phyloP scores from a whole-genome alignment of 2,888 invertebrate species.

The Agrenia bidenticulata region DNA sequence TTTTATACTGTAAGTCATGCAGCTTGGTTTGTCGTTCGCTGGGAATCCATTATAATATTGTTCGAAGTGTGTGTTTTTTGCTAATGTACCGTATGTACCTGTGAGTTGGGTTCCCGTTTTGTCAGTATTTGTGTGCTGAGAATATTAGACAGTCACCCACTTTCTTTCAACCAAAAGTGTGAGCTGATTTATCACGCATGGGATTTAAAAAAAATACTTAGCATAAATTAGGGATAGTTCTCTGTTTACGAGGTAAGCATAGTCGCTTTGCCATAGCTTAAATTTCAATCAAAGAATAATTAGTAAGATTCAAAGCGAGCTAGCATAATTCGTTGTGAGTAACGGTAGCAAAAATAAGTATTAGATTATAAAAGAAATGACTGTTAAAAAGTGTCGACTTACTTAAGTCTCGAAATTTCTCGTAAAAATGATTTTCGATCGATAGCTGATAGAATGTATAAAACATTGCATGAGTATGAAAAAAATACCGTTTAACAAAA shows the following conservation, averaged over 20 bases:
- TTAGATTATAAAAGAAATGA: not conserved
- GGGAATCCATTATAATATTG: no score
- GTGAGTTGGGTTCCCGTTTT: constrained; percentile 3
- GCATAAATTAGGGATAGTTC: no score
- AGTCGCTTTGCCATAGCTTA: no score
- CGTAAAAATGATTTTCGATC: not conserved
- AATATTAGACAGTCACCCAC: no score
- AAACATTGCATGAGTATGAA: not conserved
- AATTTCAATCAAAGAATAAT: no score
- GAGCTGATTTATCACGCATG: not conserved
- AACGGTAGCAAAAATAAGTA: no score
- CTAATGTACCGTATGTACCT: constrained; percentile 2
- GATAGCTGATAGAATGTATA: not conserved
- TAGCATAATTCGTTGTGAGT: no score
- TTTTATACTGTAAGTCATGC: not conserved
- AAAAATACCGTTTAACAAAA: not conserved
- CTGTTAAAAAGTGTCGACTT: constrained; percentile 7
- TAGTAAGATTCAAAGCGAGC: no score
- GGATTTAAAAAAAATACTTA: no score
- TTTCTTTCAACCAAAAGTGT: no score
- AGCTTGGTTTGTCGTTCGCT: constrained; percentile 1
- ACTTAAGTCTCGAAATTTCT: not conserved
- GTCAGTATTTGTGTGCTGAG: constrained; percentile 1
- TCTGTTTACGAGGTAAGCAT: no score
- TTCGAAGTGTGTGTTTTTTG: not conserved